Evolutionary conservation across 2,113 vertebrate genomes (phyloP).

Genomic region (Perca schrenkii): DNA sequence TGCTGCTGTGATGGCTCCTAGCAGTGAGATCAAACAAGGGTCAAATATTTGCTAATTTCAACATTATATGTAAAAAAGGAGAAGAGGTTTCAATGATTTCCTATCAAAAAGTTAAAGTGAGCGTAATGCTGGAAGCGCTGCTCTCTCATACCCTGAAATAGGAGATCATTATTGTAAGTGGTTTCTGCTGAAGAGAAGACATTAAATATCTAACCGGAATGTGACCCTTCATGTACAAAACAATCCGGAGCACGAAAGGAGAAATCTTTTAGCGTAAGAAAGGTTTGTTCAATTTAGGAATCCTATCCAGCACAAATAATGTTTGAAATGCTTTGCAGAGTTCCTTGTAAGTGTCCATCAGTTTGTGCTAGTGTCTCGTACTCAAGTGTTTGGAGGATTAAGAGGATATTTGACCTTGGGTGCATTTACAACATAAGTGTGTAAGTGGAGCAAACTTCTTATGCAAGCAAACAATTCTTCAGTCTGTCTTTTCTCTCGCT

Average conservation of each 20-base stretch:
- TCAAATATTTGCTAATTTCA: constrained; percentile 54
- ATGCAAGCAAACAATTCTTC: constrained; percentile 40
- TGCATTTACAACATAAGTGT: not conserved
- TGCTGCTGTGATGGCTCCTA: constrained; percentile 8
- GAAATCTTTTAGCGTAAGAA: not conserved
- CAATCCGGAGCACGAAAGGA: not conserved
- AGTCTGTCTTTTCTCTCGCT: constrained; percentile 4
- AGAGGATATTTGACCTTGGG: not conserved
- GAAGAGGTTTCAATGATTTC: constrained; percentile 30
- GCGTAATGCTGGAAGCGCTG: not conserved
- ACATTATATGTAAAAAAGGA: constrained; percentile 22
- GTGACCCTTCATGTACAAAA: constrained; percentile 22
- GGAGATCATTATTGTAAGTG: constrained; percentile 16
- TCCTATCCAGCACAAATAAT: not conserved
- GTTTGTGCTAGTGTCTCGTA: not conserved
- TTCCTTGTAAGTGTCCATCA: no score
- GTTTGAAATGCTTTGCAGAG: not conserved
- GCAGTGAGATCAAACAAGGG: constrained; percentile 42
- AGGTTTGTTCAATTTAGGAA: not conserved
- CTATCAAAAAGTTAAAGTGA: constrained; percentile 7
- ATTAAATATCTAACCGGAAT: constrained; percentile 21
- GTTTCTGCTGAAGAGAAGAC: constrained; percentile 36
- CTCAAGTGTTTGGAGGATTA: not conserved
- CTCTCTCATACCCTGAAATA: constrained; percentile 21
- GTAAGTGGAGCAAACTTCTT: not conserved